phyloP scores from a whole-genome alignment of 2,797 vertebrate genomes.

The Heteromormyrus szaboi region DNA sequence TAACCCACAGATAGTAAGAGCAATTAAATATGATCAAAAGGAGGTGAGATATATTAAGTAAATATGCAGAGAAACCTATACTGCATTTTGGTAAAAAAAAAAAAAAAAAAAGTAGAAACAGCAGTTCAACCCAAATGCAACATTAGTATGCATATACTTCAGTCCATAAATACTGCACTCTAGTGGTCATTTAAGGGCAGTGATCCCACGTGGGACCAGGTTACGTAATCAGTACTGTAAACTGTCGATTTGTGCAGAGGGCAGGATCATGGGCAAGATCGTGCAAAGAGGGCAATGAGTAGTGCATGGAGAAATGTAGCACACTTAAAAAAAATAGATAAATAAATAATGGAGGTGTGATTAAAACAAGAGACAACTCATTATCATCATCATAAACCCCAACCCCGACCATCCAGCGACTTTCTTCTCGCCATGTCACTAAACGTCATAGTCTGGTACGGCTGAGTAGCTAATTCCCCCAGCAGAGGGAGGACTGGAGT shows the following conservation, averaged over 20 bases:
- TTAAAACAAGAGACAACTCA: neutral
- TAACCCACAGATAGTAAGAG: neutral
- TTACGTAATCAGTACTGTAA: neutral
- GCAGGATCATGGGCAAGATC: neutral
- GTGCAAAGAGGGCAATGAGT: neutral
- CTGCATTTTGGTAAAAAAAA: neutral
- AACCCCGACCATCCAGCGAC: neutral
- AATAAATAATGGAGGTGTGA: neutral
- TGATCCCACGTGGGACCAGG: neutral
- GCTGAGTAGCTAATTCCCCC: constrained; percentile 65
- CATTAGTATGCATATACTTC: neutral
- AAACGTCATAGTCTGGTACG: constrained; percentile 67
- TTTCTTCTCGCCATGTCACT: constrained; percentile 25
- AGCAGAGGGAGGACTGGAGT: constrained; percentile 54
- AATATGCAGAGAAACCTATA: constrained; percentile 7
- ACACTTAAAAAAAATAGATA: neutral
- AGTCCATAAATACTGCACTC: neutral
- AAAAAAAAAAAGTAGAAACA: neutral
- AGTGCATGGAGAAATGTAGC: neutral
- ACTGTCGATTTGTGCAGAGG: neutral
- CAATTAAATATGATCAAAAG: neutral
- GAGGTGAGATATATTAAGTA: neutral
- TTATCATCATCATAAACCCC: neutral
- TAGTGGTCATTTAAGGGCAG: neutral
- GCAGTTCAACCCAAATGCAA: neutral